A percentile compares a stretch with the other conserved stretches of the same genome.
Conservation (phyloP, 2,888 invertebrate species). For the Lepidonotus clava region DNA sequence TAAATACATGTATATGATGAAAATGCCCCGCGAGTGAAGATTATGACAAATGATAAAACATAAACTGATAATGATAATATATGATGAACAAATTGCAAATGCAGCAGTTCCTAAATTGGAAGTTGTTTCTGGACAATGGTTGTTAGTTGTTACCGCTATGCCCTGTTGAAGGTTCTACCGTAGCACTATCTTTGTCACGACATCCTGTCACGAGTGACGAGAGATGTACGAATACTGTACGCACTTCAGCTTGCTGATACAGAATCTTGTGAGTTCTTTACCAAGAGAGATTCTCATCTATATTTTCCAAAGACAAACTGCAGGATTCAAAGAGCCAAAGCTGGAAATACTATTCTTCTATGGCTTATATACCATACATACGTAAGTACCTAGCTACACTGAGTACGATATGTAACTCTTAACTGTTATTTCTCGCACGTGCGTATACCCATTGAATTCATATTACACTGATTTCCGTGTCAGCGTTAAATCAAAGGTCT, state of each 20-base stretch:
- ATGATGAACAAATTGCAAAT: slow-evolving; percentile 48
- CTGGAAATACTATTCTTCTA: slow-evolving; percentile 58
- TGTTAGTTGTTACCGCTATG: slow-evolving; percentile 57
- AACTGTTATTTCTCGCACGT: slow-evolving; percentile 48
- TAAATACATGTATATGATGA: slow-evolving; percentile 22
- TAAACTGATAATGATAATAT: slow-evolving; percentile 47
- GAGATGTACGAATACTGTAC: slow-evolving; percentile 18
- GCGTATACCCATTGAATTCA: slow-evolving; percentile 50
- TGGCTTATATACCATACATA: slow-evolving; percentile 53
- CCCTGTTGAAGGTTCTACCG: slow-evolving; percentile 43
- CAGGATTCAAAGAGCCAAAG: slow-evolving; percentile 58
- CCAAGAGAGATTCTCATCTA: slow-evolving; percentile 57
- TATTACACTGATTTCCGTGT: slow-evolving; percentile 48
- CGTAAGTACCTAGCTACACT: slow-evolving; percentile 39
- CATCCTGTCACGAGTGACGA: slow-evolving; percentile 5
- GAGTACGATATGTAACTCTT: slow-evolving; percentile 41
- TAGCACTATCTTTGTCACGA: slow-evolving; percentile 13
- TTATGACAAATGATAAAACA: neutral
- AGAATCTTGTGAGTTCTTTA: slow-evolving; percentile 55
- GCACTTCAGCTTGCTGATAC: slow-evolving; percentile 28
- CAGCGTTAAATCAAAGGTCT: neutral
- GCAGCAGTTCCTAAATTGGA: slow-evolving; percentile 55
- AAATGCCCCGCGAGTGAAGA: slow-evolving; percentile 25
- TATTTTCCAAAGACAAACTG: slow-evolving; percentile 57
- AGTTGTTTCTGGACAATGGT: slow-evolving; percentile 55